Conservation (phyloP, 2,113 vertebrate species). For the Bufo bufo region DNA sequence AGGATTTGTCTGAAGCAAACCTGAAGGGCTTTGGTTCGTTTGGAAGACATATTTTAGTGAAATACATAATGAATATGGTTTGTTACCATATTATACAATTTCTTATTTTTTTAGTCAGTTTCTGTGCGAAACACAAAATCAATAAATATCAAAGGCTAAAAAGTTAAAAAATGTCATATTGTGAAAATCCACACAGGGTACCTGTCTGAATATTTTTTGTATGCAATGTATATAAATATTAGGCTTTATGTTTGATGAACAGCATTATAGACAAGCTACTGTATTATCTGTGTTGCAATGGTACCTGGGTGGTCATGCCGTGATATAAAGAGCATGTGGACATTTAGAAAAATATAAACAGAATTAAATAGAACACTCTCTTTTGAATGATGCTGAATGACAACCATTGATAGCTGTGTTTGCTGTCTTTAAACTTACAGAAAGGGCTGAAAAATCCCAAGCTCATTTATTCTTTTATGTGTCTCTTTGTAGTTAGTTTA, state of each 20-base stretch:
- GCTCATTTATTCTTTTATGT: constrained; percentile 23
- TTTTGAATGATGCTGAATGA: constrained; percentile 34
- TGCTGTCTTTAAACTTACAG: constrained; percentile 3
- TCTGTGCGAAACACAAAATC: not conserved
- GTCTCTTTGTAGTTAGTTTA: constrained; percentile 10
- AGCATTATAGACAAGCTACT: constrained; percentile 7
- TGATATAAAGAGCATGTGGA: constrained; percentile 46
- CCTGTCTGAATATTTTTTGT: not conserved
- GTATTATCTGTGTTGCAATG: constrained; percentile 36
- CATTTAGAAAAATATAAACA: constrained; percentile 24
- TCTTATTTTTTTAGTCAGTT: constrained; percentile 19
- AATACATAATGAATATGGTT: no score
- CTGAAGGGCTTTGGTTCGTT: no score
- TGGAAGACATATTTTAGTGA: no score
- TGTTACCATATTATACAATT: not conserved
- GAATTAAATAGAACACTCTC: constrained; percentile 34
- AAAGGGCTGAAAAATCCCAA: not conserved
- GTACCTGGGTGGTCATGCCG: constrained; percentile 31
- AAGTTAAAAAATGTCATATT: not conserved
- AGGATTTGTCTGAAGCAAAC: no score
- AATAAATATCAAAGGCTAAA: not conserved
- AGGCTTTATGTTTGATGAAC: constrained; percentile 9
- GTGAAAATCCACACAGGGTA: constrained; percentile 16
- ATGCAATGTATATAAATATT: constrained; percentile 2
- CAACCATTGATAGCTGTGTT: not conserved